Evolutionary conservation across 2,113 vertebrate species (phyloP).

Genomic region (Odobenus rosmarus): DNA sequence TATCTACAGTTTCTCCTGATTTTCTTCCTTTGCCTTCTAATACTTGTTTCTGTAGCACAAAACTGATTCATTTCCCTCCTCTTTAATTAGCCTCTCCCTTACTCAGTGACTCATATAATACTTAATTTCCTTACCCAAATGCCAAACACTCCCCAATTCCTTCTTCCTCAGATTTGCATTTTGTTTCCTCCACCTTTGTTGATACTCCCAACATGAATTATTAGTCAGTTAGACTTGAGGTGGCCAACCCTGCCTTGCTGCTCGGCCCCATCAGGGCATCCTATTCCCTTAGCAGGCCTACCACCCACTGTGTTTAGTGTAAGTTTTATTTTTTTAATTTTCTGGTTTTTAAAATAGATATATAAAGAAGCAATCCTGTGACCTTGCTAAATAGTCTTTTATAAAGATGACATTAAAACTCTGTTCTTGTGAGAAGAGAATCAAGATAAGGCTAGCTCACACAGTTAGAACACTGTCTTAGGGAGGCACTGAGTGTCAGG

Average conservation of each 20-base stretch:
- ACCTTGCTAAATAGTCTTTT: neutral
- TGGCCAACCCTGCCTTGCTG: neutral
- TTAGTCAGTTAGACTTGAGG: neutral
- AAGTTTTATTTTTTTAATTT: neutral
- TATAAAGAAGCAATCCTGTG: neutral
- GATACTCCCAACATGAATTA: neutral
- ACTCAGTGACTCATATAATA: slow-evolving; percentile 55
- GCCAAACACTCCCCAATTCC: slow-evolving; percentile 18
- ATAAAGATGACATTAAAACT: neutral
- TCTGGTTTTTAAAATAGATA: neutral
- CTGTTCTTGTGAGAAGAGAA: neutral
- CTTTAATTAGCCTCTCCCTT: slow-evolving; percentile 21
- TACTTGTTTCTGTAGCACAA: neutral
- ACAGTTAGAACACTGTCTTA: neutral
- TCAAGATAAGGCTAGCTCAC: neutral
- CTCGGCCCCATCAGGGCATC: fast-evolving
- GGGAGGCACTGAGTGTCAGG: neutral
- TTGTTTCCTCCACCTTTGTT: neutral
- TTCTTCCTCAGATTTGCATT: neutral
- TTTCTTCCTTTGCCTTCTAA: neutral
- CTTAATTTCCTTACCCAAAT: neutral
- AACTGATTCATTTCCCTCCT: slow-evolving; percentile 57
- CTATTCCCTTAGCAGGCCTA: neutral
- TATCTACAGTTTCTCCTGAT: neutral
- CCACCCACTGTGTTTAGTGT: neutral